Percentiles rank a stretch among this genome's conserved stretches.
Evolutionary conservation across 1,140 invertebrate genomes (phyloP).

Genomic region (Aporrectodea caliginosa): DNA sequence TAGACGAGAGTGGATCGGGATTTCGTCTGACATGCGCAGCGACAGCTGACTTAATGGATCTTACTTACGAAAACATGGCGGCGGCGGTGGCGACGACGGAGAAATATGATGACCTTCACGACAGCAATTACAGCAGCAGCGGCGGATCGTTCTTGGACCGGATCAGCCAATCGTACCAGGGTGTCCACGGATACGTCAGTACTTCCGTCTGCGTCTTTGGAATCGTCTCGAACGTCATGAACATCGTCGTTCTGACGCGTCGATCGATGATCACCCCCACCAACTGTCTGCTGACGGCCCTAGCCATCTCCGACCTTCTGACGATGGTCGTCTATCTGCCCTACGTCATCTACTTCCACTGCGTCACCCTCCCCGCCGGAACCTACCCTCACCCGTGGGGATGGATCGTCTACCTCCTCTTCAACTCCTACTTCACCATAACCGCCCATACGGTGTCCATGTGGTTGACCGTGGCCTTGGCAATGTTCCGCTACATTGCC

Average conservation of each 20-base stretch:
- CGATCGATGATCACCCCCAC: conserved; percentile 78
- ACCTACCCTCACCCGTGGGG: conserved; percentile 4
- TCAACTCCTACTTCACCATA: conserved; percentile 64
- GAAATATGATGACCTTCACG: too few species aligned
- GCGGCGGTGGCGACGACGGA: too few species aligned
- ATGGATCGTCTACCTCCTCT: conserved; percentile 41
- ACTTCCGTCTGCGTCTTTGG: conserved; percentile 78
- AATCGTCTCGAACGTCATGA: conserved; percentile 81
- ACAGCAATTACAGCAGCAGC: neutral
- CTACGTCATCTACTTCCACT: conserved; percentile 66
- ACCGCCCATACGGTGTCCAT: conserved; percentile 89
- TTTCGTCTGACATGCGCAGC: neutral
- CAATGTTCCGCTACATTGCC: conserved; percentile 88
- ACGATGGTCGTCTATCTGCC: conserved; percentile 83
- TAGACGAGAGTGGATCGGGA: neutral
- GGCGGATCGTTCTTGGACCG: conserved; percentile 30
- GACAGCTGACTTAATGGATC: neutral
- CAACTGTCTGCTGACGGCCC: conserved; percentile 75
- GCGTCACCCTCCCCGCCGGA: conserved; percentile 23
- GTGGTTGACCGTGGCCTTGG: conserved; percentile 84
- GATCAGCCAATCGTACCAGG: conserved; percentile 47
- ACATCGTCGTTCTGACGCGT: conserved; percentile 80
- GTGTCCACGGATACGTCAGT: conserved; percentile 68
- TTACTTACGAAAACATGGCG: neutral
- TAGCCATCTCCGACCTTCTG: conserved; percentile 78